These are phyloP conservation scores for Halcyon senegalensis DNA, from an alignment of 2,113 vertebrate genomes.

Conservation along the genomic window DNA sequence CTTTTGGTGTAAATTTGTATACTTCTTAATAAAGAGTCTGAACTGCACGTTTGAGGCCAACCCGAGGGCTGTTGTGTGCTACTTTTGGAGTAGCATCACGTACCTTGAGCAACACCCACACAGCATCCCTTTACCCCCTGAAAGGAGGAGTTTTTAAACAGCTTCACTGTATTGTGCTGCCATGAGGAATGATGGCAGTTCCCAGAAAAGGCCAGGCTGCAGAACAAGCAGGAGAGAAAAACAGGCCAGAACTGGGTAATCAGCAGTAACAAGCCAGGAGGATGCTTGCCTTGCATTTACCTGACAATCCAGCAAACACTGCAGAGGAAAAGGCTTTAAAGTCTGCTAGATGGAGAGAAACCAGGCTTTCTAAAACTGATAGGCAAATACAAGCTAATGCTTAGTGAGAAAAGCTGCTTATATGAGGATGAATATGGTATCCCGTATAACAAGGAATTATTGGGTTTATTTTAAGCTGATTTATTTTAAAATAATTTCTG, in stretches of 20 bases:
- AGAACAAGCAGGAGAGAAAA: background rate
- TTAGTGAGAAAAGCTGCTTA: constrained; percentile 58
- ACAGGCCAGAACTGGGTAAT: background rate
- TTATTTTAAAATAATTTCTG: constrained; percentile 59
- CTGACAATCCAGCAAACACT: background rate
- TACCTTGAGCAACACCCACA: fast-evolving
- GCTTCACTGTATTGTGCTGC: background rate
- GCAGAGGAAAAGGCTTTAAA: constrained; percentile 25
- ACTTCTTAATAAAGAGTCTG: background rate
- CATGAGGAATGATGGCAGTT: background rate
- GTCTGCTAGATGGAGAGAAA: constrained; percentile 3
- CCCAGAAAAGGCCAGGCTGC: constrained; percentile 11
- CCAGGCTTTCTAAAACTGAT: constrained; percentile 31
- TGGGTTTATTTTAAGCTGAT: constrained; percentile 62
- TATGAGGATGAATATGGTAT: constrained; percentile 45
- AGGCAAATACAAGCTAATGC: constrained; percentile 40
- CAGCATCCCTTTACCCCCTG: background rate
- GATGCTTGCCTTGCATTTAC: constrained; percentile 48
- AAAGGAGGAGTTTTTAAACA: background rate
- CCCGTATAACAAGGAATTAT: constrained; percentile 50
- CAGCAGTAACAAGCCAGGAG: background rate
- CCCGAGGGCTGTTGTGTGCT: fast-evolving
- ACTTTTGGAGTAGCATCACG: background rate
- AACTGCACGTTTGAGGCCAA: background rate
- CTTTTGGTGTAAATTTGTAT: background rate